Evolutionary conservation across 2,113 vertebrate genomes (phyloP).

Genomic region (Plotosus lineatus): DNA sequence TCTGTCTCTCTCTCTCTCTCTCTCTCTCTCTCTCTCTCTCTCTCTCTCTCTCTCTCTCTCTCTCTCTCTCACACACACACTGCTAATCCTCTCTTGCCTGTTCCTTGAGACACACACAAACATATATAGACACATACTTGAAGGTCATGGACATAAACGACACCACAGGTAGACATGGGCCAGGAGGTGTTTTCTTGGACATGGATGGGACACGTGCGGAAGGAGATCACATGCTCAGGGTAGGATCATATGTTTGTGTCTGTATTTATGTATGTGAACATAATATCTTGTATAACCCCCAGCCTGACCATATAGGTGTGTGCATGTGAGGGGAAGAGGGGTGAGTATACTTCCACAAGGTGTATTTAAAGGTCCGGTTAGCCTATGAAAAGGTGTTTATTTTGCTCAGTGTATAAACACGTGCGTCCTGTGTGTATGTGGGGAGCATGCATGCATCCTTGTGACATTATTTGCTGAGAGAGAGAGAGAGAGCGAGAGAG

Average conservation of each 20-base stretch:
- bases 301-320: neutral
- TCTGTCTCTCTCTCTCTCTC: conserved; percentile 18
- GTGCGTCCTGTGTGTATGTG: conserved; percentile 1
- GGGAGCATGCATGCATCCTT: neutral
- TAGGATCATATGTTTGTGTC: conserved; percentile 25
- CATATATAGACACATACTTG: no score
- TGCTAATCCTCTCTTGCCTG: conserved; percentile 16
- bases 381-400: neutral
- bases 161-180: neutral
- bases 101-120: neutral
- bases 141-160: conserved; percentile 25
- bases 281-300: neutral
- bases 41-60: conserved; percentile 2
- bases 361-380: neutral
- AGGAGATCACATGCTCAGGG: conserved; percentile 29
- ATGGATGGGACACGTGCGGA: conserved; percentile 25
- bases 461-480: neutral
- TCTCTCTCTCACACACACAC: conserved; percentile 6
- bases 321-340: neutral
- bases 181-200: neutral
- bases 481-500: neutral
- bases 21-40: conserved; percentile 1
- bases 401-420: neutral
- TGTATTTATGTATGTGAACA: neutral
- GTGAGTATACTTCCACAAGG: neutral